A percentile compares a stretch with the other conserved stretches of the same genome.
Evolutionary conservation across 2,113 vertebrate genomes (phyloP).

Genomic region (Vimba vimba): DNA sequence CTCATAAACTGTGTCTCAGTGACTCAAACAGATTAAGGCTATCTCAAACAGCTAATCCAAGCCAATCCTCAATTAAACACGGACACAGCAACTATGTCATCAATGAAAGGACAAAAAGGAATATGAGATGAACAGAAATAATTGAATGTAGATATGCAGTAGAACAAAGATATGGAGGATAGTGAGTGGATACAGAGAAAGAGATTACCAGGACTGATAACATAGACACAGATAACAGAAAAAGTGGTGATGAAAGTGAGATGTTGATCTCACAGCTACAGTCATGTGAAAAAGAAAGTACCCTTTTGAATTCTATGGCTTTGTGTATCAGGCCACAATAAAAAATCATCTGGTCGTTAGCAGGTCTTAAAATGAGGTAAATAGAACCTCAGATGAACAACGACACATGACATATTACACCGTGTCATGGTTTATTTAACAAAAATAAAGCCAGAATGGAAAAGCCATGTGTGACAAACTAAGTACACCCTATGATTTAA

Average conservation of each 20-base stretch:
- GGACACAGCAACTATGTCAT: slow-evolving; percentile 40
- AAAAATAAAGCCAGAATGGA: neutral
- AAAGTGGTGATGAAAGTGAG: neutral
- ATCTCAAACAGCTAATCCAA: slow-evolving; percentile 57
- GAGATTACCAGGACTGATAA: neutral
- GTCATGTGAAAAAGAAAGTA: neutral
- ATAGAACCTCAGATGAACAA: neutral
- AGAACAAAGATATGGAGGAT: neutral
- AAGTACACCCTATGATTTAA: neutral
- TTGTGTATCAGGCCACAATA: neutral
- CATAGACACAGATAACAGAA: neutral
- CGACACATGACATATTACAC: no score
- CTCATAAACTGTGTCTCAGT: slow-evolving; percentile 39
- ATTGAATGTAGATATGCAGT: neutral
- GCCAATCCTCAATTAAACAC: slow-evolving; percentile 64
- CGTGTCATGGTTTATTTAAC: neutral
- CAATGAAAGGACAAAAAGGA: slow-evolving; percentile 36
- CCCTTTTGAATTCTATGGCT: neutral
- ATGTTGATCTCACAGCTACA: neutral
- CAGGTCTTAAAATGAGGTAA: neutral
- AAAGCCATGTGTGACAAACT: neutral
- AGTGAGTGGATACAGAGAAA: neutral
- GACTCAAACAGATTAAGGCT: slow-evolving; percentile 64
- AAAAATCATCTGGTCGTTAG: neutral
- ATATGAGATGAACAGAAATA: neutral